Base-by-base conservation (phyloP, 2,888 invertebrate species). In the Drosophila merina region DNA sequence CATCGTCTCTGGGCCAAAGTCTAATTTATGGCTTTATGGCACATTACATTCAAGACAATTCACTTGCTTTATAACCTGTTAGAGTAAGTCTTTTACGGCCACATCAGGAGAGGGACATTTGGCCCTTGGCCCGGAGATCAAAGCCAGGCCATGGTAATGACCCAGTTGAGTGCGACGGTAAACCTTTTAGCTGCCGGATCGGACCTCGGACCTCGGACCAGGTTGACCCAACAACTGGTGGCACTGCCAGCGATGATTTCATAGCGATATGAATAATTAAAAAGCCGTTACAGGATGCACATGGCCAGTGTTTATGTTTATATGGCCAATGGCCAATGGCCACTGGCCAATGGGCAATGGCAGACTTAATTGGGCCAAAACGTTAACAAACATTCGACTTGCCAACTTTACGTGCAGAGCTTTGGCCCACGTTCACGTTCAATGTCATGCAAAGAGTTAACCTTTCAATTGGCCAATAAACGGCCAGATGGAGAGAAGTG, bases 221-320 rank as follows among this genome's bases (percentile, higher is more conserved):
- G 28, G 28, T 28, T 6, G 28, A 28, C 28, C 28, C 28, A 20
- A 20, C 20, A 20, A 14, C 14, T 14, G 14, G 14, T 14, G 28
- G 28, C 28, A 3, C 28, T 14, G 59, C 31, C 69, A 57, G 51
- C 66, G 70, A 78, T 75, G 73, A 64, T 73, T 74, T 85, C 83
- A 75, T 79, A 70, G 83, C 51, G 59, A 73, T 69, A 75, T 84
- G 71, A 75, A 86, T 81, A 86, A 81, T 81, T 81, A 84, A 81
- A 77, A 59, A 40, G 66, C 66, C 55, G 75, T 79, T 79, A 73
- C 72, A 58, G 77, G 59, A 71, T 54, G 60, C 54, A 40, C 48
- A 45, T 10, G 33, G 52, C 30, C 66, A n/a, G 64, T 36, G 45
- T 31, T 52, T 52, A 38, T 28, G 20, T 20, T 20, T 20, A 36